A percentile compares a stretch with the other conserved stretches of the same genome.
Evolutionary conservation across 2,888 invertebrate species (phyloP).

Genomic region (Formica aserva): DNA sequence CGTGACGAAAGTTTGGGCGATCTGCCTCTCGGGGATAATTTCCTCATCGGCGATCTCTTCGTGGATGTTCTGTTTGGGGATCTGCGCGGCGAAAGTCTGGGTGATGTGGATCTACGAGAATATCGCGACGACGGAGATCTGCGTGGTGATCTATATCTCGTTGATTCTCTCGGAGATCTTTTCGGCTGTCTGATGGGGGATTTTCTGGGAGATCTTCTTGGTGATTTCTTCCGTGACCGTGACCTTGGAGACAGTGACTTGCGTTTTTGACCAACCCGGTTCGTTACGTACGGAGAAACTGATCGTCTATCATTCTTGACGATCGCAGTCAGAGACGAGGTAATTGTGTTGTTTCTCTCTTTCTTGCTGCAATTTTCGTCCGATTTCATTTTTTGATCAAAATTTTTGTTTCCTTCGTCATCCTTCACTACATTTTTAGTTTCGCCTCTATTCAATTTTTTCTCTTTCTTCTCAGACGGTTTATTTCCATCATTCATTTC

Average conservation of each 20-base stretch:
- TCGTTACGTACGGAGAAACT: constrained; percentile 71
- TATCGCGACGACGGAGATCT: constrained; percentile 81
- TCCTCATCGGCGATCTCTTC: constrained; percentile 75
- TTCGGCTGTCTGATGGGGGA: constrained; percentile 73
- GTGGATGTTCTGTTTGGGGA: constrained; percentile 79
- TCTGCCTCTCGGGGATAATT: constrained; percentile 76
- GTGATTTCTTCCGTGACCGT: constrained; percentile 75
- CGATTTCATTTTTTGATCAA: constrained; percentile 66
- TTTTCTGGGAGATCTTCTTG: constrained; percentile 76
- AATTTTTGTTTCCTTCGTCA: constrained; percentile 62
- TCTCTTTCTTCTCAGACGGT: constrained; percentile 71
- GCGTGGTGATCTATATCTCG: constrained; percentile 84
- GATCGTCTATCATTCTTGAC: constrained; percentile 74
- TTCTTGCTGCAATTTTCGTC: constrained; percentile 65
- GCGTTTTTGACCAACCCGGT: constrained; percentile 73
- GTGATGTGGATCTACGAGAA: constrained; percentile 78
- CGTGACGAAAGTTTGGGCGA: constrained; percentile 76
- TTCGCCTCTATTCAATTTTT: constrained; percentile 61
- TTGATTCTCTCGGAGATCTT: constrained; percentile 77
- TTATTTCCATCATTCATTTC: constrained; percentile 84
- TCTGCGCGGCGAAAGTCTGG: constrained; percentile 77
- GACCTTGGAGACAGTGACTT: constrained; percentile 77
- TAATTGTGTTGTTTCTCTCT: constrained; percentile 57
- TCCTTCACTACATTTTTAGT: constrained; percentile 71
- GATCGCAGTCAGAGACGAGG: constrained; percentile 37